Percentiles rank a stretch among this genome's conserved stretches.
phyloP scores from a whole-genome alignment of 2,888 invertebrate species.

The Hartigia nigra region DNA sequence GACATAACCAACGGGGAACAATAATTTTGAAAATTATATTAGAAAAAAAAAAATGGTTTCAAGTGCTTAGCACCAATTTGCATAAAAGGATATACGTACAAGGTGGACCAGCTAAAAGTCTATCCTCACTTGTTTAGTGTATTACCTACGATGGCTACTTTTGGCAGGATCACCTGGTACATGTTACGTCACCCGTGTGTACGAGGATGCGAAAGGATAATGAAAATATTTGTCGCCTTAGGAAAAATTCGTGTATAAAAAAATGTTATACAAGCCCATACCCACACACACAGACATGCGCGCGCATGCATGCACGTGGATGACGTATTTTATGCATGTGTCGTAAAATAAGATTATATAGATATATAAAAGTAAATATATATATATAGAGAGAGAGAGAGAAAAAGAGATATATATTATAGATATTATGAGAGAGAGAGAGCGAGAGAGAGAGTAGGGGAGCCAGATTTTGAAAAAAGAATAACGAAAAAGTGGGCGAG shows the following conservation, averaged over 20 bases:
- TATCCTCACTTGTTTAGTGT: not conserved
- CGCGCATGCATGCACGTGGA: too few relatives aligned
- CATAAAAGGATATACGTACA: not conserved
- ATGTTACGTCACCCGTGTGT: not conserved
- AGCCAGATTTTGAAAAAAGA: not conserved
- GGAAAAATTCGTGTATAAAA: not conserved
- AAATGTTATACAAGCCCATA: too few relatives aligned
- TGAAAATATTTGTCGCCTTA: not conserved
- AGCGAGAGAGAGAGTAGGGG: too few relatives aligned
- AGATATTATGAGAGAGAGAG: constrained; percentile 20
- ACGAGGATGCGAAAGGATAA: not conserved
- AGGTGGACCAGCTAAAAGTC: not conserved
- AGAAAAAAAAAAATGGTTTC: not conserved
- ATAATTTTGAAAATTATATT: not conserved
- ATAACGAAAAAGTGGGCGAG: not conserved
- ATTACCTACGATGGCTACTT: not conserved
- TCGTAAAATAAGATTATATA: constrained; percentile 23
- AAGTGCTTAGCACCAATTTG: not conserved
- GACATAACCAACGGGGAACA: not conserved
- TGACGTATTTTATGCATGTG: constrained; percentile 20
- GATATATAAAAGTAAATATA: constrained; percentile 23
- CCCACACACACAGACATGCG: too few relatives aligned
- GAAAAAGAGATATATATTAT: constrained; percentile 22
- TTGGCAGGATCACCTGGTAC: not conserved
- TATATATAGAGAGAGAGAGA: constrained; percentile 17